These are phyloP conservation scores for Pantelozetes paolii DNA, from an alignment of 2,888 invertebrate species.

Conservation along the genomic window DNA sequence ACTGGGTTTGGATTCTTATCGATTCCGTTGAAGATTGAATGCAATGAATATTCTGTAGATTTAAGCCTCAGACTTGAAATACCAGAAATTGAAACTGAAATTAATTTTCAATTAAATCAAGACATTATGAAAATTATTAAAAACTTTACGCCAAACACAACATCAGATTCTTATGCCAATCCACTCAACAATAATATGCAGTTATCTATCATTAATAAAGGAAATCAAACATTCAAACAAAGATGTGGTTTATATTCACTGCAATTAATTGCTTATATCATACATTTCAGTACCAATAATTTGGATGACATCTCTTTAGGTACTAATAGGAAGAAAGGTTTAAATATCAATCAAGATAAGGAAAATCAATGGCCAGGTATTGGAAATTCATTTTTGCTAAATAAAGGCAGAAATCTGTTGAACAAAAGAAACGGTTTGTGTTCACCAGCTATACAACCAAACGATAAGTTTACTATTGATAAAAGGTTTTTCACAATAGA, in stretches of 20 bases:
- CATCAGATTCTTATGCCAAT: neutral
- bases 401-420: slow-evolving; percentile 3
- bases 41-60: neutral
- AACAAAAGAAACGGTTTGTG: neutral
- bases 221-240: neutral
- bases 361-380: neutral
- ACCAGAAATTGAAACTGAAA: slow-evolving; percentile 1
- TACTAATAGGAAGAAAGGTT: neutral
- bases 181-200: neutral
- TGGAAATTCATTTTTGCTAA: neutral
- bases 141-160: neutral
- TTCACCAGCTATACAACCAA: neutral
- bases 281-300: neutral
- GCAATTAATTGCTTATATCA: neutral
- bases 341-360: neutral
- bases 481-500: neutral
- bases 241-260: slow-evolving; percentile 1
- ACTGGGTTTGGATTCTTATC: neutral
- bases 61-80: neutral
- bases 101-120: neutral
- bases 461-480: neutral
- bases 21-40: neutral
- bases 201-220: neutral
- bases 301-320: neutral
- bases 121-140: neutral